These are phyloP conservation scores for Phortica magna DNA, from an alignment of 2,888 invertebrate species.

Conservation along the genomic window DNA sequence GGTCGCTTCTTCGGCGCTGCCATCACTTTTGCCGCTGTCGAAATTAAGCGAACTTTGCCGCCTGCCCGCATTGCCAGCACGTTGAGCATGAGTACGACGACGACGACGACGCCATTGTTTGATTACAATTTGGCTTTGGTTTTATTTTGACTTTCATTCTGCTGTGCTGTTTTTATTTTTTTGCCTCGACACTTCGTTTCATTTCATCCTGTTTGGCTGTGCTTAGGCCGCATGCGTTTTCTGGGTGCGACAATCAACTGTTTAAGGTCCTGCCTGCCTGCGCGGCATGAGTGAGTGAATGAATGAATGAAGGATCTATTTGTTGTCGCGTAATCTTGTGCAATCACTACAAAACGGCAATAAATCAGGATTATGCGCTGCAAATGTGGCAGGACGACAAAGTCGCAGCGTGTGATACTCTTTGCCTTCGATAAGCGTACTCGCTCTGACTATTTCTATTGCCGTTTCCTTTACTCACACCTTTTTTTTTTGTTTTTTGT, in stretches of 20 bases:
- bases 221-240: slow-evolving; percentile 22
- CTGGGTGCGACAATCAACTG: background rate
- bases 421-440: slow-evolving; percentile 9
- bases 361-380: slow-evolving; percentile 77
- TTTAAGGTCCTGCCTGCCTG: background rate
- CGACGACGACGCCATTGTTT: slow-evolving; percentile 61
- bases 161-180: slow-evolving; percentile 25
- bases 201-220: slow-evolving; percentile 11
- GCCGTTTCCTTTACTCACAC: background rate
- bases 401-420: slow-evolving; percentile 62
- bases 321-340: slow-evolving; percentile 75
- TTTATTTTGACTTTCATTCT: slow-evolving; percentile 29
- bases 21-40: slow-evolving; percentile 45
- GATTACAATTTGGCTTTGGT: slow-evolving; percentile 72
- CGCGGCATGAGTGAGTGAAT: slow-evolving; percentile 17
- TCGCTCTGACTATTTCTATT: background rate
- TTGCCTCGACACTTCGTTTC: slow-evolving; percentile 23
- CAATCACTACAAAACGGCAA: slow-evolving; percentile 76
- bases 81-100: background rate
- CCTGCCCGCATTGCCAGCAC: slow-evolving; percentile 26
- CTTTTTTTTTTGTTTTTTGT: slow-evolving; percentile 3
- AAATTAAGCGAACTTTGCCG: slow-evolving; percentile 62
- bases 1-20: slow-evolving; percentile 38
- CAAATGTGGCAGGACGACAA: slow-evolving; percentile 66
- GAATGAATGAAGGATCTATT: slow-evolving; percentile 73